Evolutionary conservation across 2,113 vertebrate species (phyloP).

Genomic region (Alaudala cheleensis): DNA sequence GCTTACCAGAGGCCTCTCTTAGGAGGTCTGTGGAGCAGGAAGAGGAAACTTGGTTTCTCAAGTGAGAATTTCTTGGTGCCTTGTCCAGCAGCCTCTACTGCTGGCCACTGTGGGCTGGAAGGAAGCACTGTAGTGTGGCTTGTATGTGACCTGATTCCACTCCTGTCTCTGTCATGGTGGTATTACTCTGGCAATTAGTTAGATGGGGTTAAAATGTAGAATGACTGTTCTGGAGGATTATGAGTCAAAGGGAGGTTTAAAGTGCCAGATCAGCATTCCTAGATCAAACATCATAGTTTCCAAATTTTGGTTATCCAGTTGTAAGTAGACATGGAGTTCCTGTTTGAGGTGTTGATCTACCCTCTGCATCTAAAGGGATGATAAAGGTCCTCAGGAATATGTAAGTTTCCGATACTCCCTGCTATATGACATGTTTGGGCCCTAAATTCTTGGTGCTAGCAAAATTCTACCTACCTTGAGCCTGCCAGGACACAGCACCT

Average conservation of each 20-base stretch:
- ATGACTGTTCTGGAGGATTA: neutral
- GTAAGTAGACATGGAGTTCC: neutral
- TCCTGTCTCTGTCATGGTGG: neutral
- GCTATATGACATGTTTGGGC: neutral
- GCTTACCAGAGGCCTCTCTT: neutral
- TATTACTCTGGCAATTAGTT: neutral
- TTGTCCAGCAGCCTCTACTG: neutral
- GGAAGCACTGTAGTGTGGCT: rapidly evolving
- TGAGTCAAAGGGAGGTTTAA: neutral
- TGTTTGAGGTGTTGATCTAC: neutral
- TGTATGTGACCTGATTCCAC: neutral
- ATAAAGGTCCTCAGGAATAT: neutral
- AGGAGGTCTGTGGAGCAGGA: neutral
- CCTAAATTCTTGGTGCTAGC: neutral
- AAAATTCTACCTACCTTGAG: neutral
- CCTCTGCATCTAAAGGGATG: neutral
- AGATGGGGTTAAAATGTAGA: neutral
- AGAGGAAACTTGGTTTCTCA: neutral
- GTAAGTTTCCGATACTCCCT: neutral
- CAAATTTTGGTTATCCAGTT: neutral
- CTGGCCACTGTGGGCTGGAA: neutral
- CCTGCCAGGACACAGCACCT: neutral
- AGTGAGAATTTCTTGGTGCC: neutral
- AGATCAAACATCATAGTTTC: neutral
- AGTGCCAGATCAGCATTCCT: neutral